phyloP scores from a whole-genome alignment of 1,140 invertebrate species.

The Leptinotarsa undecemlineata region DNA sequence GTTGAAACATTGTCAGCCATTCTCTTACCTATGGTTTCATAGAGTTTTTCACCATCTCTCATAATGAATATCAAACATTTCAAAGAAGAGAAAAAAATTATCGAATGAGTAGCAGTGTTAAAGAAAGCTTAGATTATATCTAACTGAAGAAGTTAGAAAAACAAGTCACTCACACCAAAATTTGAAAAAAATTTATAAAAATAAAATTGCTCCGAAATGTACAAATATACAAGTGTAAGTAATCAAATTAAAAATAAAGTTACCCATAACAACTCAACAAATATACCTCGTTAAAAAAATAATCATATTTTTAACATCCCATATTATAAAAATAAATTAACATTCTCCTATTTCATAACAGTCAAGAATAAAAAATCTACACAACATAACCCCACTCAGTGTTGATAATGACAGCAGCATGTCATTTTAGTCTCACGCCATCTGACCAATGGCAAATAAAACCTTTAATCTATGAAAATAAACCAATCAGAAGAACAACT shows the following conservation, averaged over 20 bases:
- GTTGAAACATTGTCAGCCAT: too few relatives aligned
- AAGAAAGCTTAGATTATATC: slow-evolving; percentile 3
- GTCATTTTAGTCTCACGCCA: neutral
- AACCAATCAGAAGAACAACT: neutral
- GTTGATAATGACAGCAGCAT: neutral
- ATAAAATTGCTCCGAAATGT: slow-evolving; percentile 11
- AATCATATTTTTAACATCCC: slow-evolving; percentile 30
- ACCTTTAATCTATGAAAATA: neutral
- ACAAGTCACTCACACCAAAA: neutral
- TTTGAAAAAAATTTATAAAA: neutral
- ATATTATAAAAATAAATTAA: slow-evolving; percentile 28
- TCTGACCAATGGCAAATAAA: neutral
- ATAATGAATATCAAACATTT: too few relatives aligned
- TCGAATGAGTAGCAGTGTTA: too few relatives aligned
- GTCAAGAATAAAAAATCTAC: slow-evolving; percentile 13
- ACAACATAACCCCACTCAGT: slow-evolving; percentile 11
- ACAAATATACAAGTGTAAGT: slow-evolving; percentile 24
- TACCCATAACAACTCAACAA: slow-evolving; percentile 18
- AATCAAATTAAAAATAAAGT: neutral
- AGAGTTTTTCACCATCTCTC: too few relatives aligned
- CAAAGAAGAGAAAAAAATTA: too few relatives aligned
- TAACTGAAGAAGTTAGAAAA: neutral
- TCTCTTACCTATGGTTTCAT: too few relatives aligned
- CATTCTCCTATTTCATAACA: slow-evolving; percentile 8
- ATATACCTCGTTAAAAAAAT: slow-evolving; percentile 27